A percentile compares a stretch with the other conserved stretches of the same genome.
Evolutionary conservation across 2,797 vertebrate species (phyloP).

Genomic region (Emydoidea blandingii): DNA sequence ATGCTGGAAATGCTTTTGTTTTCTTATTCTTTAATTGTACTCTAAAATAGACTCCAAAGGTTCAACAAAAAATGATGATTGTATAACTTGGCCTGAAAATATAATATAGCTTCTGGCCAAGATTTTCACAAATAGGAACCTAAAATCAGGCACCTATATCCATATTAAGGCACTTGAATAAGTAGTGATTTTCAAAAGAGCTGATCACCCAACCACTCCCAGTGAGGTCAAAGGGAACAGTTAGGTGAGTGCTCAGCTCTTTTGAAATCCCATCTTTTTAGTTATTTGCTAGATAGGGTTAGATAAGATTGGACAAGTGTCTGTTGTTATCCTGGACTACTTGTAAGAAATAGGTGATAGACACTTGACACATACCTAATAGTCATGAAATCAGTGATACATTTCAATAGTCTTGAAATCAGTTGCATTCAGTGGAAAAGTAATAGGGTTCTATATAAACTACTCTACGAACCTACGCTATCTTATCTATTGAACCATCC

Average conservation of each 20-base stretch:
- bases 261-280: slow-evolving; percentile 10
- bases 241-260: background rate
- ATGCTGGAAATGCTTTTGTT: background rate
- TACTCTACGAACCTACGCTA: background rate
- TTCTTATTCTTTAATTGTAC: background rate
- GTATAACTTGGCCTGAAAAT: background rate
- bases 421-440: background rate
- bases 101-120: background rate
- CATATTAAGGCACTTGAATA: background rate
- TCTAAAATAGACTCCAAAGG: background rate
- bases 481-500: background rate
- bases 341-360: background rate
- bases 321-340: background rate
- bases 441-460: background rate
- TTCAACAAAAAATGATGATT: background rate
- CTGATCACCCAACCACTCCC: background rate
- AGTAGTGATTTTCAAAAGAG: background rate
- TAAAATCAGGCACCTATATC: background rate
- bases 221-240: background rate
- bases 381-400: background rate
- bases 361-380: background rate
- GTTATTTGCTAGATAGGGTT: background rate
- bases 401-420: background rate
- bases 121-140: background rate
- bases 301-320: background rate